Evolutionary conservation across 1,140 invertebrate genomes (phyloP).

Genomic region (Drosophila willistoni): DNA sequence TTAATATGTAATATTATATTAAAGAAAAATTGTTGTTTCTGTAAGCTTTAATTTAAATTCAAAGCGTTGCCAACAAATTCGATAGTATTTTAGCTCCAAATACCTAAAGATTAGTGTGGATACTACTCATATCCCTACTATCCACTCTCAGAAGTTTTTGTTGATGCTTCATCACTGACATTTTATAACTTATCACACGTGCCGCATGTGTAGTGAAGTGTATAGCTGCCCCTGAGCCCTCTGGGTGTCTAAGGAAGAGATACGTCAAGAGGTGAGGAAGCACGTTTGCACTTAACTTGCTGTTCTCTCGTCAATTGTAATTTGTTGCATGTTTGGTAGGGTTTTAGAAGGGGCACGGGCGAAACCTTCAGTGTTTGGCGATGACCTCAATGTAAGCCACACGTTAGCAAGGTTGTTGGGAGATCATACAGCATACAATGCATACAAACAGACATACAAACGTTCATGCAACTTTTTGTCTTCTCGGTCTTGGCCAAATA

Average conservation of each 20-base stretch:
- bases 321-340: slow-evolving; percentile 69
- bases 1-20: too few species aligned
- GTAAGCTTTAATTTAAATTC: too few species aligned
- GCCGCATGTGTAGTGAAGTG: slow-evolving; percentile 75
- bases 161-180: background rate
- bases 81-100: too few species aligned
- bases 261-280: slow-evolving; percentile 13
- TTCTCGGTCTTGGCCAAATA: slow-evolving; percentile 79
- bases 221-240: slow-evolving; percentile 41
- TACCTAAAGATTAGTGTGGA: too few species aligned
- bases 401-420: slow-evolving; percentile 63
- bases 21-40: too few species aligned
- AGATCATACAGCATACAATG: slow-evolving; percentile 14
- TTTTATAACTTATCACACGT: slow-evolving; percentile 61
- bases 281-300: slow-evolving; percentile 42
- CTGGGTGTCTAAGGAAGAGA: slow-evolving; percentile 20
- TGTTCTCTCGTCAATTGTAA: slow-evolving; percentile 54
- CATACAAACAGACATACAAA: background rate
- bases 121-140: slow-evolving; percentile 26
- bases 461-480: slow-evolving; percentile 44
- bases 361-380: slow-evolving; percentile 76
- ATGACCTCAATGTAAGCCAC: slow-evolving; percentile 76
- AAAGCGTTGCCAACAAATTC: too few species aligned
- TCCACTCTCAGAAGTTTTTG: slow-evolving; percentile 59
- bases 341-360: slow-evolving; percentile 28